Evolutionary conservation across 2,888 invertebrate genomes (phyloP).

Genomic region (Lasioglossum zephyrum): DNA sequence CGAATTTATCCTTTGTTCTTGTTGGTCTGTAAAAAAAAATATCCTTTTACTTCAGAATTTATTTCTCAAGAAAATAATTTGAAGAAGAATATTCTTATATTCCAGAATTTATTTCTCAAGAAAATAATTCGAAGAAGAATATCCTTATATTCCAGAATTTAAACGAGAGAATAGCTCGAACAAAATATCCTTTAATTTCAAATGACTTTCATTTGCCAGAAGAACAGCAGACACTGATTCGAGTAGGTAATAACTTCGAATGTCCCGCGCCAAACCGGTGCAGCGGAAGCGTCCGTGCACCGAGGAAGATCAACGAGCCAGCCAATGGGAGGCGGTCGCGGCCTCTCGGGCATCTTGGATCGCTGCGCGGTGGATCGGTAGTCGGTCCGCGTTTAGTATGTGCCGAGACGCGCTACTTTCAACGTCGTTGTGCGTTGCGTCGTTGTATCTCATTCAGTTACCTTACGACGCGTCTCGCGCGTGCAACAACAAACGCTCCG

Average conservation of each 20-base stretch:
- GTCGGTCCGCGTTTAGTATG: constrained; percentile 69
- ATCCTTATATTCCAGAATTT: too few relatives aligned
- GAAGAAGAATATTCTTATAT: too few relatives aligned
- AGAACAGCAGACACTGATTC: neutral
- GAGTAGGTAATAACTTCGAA: constrained; percentile 36
- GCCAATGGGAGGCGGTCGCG: constrained; percentile 60
- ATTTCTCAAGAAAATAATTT: too few relatives aligned
- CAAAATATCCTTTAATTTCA: too few relatives aligned
- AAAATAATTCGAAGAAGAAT: too few relatives aligned
- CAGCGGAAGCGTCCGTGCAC: constrained; percentile 35
- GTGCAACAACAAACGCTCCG: constrained; percentile 1
- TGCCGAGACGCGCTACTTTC: constrained; percentile 71
- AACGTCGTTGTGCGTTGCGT: constrained; percentile 26
- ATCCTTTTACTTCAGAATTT: too few relatives aligned
- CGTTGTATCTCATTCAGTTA: neutral
- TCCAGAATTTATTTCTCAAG: too few relatives aligned
- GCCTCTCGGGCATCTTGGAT: constrained; percentile 59
- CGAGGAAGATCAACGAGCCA: constrained; percentile 46
- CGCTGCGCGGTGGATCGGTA: constrained; percentile 56
- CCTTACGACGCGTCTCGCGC: neutral
- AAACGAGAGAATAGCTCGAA: too few relatives aligned
- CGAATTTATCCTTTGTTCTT: neutral
- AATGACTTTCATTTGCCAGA: neutral
- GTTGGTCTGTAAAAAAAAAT: too few relatives aligned
- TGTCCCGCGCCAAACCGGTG: constrained; percentile 43